A percentile compares a stretch with the other conserved stretches of the same genome.
phyloP scores from a whole-genome alignment of 2,888 invertebrate species.

The Hololepta plana region DNA sequence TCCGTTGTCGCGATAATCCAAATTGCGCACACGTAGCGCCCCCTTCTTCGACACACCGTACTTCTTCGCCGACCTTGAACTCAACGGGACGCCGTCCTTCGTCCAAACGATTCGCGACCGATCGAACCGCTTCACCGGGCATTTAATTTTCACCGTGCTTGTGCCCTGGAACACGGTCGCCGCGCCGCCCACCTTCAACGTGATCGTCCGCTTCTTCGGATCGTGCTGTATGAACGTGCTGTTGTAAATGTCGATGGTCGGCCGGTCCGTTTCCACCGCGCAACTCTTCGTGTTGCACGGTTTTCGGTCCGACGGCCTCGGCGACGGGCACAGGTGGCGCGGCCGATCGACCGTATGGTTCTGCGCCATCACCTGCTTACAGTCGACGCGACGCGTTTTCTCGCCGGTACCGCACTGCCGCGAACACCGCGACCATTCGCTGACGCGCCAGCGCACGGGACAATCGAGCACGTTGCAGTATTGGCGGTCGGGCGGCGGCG shows the following conservation, averaged over 20 bases:
- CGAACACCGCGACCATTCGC: conserved; percentile 83
- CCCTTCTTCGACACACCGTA: conserved; percentile 84
- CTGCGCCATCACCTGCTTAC: conserved; percentile 85
- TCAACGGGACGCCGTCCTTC: conserved; percentile 63
- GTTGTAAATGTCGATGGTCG: conserved; percentile 61
- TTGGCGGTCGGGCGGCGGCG: conserved; percentile 73
- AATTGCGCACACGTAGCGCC: conserved; percentile 66
- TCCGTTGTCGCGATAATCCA: conserved; percentile 67
- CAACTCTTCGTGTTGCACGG: conserved; percentile 76
- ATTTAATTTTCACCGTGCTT: conserved; percentile 83
- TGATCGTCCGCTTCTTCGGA: conserved; percentile 61
- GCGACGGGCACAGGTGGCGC: conserved; percentile 53
- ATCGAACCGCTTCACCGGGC: conserved; percentile 73
- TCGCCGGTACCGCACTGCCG: conserved; percentile 85
- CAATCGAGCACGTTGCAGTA: conserved; percentile 89
- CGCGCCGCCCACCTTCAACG: conserved; percentile 75
- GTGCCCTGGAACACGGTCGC: conserved; percentile 84
- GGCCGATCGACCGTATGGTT: conserved; percentile 75
- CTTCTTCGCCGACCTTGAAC: conserved; percentile 58
- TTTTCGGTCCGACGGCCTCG: conserved; percentile 58
- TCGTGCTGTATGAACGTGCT: conserved; percentile 73
- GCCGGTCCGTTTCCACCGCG: conserved; percentile 47
- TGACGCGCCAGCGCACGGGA: conserved; percentile 75
- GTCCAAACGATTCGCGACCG: conserved; percentile 77
- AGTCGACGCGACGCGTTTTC: conserved; percentile 67